These are phyloP conservation scores for Dendrocincla tyrannina DNA, from an alignment of 2,797 vertebrate genomes.

Conservation along the genomic window DNA sequence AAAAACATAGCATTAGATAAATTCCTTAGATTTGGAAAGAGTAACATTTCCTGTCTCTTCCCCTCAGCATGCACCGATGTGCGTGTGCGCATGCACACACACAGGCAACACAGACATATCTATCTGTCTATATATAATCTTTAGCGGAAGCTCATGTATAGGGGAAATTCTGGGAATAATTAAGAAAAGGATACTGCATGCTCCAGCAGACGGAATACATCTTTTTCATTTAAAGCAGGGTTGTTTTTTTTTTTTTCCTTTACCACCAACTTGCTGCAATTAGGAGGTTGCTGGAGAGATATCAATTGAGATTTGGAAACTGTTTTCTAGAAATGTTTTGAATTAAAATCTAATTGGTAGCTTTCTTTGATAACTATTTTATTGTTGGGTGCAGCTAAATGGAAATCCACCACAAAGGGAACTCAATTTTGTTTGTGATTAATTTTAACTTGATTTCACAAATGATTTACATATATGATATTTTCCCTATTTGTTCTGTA, in stretches of 20 bases:
- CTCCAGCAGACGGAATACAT: constrained; percentile 70
- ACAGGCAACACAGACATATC: neutral
- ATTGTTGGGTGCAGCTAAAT: constrained; percentile 73
- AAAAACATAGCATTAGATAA: neutral
- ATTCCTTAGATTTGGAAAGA: neutral
- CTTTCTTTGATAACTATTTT: constrained; percentile 79
- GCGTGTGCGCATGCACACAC: neutral
- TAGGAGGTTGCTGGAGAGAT: constrained; percentile 73
- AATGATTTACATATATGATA: constrained; percentile 62
- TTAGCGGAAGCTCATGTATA: constrained; percentile 34
- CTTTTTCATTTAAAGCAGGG: constrained; percentile 72
- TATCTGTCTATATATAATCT: constrained; percentile 57
- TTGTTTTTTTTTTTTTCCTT: constrained; percentile 10
- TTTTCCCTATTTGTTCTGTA: constrained; percentile 41
- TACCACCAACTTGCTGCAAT: constrained; percentile 79
- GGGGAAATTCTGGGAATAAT: constrained; percentile 63
- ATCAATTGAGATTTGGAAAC: constrained; percentile 73
- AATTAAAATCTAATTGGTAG: constrained; percentile 80
- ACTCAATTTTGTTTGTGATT: constrained; percentile 72
- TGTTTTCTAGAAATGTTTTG: constrained; percentile 76
- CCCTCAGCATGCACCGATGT: neutral
- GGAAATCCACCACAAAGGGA: constrained; percentile 69
- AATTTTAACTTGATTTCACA: constrained; percentile 66
- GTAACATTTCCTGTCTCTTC: neutral
- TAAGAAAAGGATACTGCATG: constrained; percentile 59